A percentile compares a stretch with the other conserved stretches of the same genome.
phyloP scores from a whole-genome alignment of 2,113 vertebrate species.

The Hipposideros armiger region DNA sequence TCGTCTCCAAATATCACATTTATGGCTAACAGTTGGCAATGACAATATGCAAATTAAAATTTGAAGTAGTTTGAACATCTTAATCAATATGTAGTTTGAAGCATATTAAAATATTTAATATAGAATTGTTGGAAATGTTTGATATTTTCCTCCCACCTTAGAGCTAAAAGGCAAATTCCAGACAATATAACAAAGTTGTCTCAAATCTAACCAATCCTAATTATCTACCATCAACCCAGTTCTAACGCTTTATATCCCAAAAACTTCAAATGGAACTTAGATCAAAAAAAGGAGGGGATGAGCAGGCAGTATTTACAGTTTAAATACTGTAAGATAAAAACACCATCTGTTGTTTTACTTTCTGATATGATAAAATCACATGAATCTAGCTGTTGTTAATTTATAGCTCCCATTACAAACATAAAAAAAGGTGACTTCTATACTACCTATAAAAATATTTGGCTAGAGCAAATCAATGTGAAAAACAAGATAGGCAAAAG shows the following conservation, averaged over 20 bases:
- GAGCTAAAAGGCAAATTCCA: neutral
- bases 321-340: neutral
- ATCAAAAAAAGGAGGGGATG: neutral
- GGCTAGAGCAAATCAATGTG: neutral
- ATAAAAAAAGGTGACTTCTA: neutral
- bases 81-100: neutral
- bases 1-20: neutral
- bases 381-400: neutral
- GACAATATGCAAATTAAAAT: neutral
- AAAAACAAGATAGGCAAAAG: neutral
- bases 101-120: neutral
- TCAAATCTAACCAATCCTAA: constrained; percentile 2
- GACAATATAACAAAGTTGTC: neutral
- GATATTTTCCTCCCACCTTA: neutral
- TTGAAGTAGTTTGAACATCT: constrained; percentile 28
- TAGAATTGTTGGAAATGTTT: constrained; percentile 29
- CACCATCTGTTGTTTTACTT: neutral
- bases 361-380: neutral
- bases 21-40: neutral
- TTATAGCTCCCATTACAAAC: neutral
- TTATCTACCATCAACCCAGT: neutral
- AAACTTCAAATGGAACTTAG: constrained; percentile 22
- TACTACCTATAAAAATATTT: neutral
- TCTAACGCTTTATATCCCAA: neutral
- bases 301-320: neutral